Evolutionary conservation across 1,140 invertebrate genomes (phyloP), one percentile per base, ranked within the genome.

Genomic region (Galleria mellonella): DNA sequence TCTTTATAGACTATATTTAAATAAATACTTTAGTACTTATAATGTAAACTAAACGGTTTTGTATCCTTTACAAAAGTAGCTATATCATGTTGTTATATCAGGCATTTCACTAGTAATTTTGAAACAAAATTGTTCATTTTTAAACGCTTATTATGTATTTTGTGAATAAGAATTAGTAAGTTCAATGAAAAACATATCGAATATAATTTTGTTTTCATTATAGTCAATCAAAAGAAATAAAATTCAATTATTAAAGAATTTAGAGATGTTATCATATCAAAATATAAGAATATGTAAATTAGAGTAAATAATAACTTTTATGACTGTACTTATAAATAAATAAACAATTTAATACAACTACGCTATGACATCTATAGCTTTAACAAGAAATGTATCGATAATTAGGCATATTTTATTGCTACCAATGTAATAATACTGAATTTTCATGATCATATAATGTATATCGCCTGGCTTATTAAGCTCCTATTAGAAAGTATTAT

Each of bases 211-310:
- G 17, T 23, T 23, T 23, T 23, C 17, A n/a, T 23, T 6, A 23
- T 23, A 23, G 2, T 23, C 17, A 14, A 9, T 1, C 13, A 35
- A 1, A 9, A 13, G 10, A 13, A 38, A 38, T 40, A 15, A 30
- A 37, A 35, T 36, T 53, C 14, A 55, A 50, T 50, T 46, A 45
- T 35, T 32, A 46, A 50, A 50, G 39, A 50, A 51, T 51, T 55
- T 50, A 49, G 28, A 43, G 35, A 53, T 14, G 40, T 47, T 63
- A 49, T 57, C 71, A 74, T 74, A 74, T 67, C 71, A 71, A 55
- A 44, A 40, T 48, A 48, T 45, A 43, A 33, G 43, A 43, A 10
- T 32, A 39, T 6, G 17, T 32, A 41, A 8, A 14, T 13, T 48
- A 36, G 23, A 15, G 41, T 28, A 14, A 31, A 27, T 37, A 41